Evolutionary conservation across 1,140 invertebrate genomes (phyloP).

Genomic region (Caenorhabditis latens): DNA sequence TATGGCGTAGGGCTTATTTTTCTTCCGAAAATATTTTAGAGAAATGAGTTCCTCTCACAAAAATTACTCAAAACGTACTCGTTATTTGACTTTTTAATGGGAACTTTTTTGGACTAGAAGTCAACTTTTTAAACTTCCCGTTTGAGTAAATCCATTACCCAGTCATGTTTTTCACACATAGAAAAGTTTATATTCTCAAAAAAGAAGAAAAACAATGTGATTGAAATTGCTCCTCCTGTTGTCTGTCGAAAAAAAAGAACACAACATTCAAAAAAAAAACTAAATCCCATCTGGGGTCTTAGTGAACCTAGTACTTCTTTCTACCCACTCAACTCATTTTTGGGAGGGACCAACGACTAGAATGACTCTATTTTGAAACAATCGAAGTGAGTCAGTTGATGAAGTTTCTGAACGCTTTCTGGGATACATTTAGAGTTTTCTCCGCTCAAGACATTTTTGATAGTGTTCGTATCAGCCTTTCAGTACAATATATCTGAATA

Average conservation of each 20-base stretch:
- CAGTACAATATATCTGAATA: too few species aligned
- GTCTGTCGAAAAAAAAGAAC: background rate
- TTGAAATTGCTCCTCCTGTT: background rate
- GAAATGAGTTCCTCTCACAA: too few species aligned
- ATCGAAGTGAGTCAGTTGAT: background rate
- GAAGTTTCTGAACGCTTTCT: too few species aligned
- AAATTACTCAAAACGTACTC: too few species aligned
- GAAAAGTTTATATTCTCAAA: background rate
- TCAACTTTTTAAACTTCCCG: too few species aligned
- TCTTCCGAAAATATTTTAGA: too few species aligned
- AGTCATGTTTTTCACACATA: background rate
- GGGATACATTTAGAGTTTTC: too few species aligned
- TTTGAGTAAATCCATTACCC: background rate
- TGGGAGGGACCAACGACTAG: background rate
- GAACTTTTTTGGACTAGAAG: too few species aligned
- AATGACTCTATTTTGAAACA: background rate
- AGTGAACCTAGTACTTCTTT: background rate
- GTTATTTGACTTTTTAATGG: too few species aligned
- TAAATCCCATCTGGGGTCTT: conserved; percentile 1
- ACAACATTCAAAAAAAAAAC: background rate
- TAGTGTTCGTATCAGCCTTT: too few species aligned
- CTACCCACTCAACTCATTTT: background rate
- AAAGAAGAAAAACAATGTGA: background rate
- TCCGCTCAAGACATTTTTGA: too few species aligned
- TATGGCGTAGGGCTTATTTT: too few species aligned